These are phyloP conservation scores for Toxotes lorentzi DNA, from an alignment of 2,797 vertebrate species.

Conservation along the genomic window DNA sequence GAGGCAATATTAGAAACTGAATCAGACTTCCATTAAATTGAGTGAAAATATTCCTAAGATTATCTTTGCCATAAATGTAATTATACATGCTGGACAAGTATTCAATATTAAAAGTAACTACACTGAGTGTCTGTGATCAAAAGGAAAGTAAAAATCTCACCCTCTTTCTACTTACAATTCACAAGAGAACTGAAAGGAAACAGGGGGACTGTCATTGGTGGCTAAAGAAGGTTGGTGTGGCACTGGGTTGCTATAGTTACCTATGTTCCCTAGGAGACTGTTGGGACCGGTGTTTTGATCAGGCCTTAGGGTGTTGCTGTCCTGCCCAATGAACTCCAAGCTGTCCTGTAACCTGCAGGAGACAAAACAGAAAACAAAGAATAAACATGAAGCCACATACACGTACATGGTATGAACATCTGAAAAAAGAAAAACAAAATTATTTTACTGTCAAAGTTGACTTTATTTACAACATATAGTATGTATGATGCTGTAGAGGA, in stretches of 20 bases:
- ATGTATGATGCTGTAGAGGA: background rate
- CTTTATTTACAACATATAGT: background rate
- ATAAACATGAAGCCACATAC: background rate
- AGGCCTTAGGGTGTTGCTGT: constrained; percentile 90
- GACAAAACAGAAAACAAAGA: background rate
- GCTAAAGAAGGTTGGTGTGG: background rate
- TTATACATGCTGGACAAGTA: background rate
- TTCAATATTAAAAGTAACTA: background rate
- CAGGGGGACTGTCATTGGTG: background rate
- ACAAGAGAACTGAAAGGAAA: background rate
- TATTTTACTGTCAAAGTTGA: background rate
- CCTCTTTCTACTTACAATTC: background rate
- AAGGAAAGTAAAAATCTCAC: background rate
- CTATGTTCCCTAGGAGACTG: constrained; percentile 95
- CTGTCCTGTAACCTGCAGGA: constrained; percentile 94
- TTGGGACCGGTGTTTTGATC: constrained; percentile 92
- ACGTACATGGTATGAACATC: background rate
- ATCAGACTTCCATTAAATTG: background rate
- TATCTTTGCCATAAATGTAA: background rate
- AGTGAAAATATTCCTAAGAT: background rate
- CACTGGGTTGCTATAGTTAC: constrained; percentile 81
- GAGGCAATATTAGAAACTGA: background rate
- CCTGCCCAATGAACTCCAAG: constrained; percentile 97
- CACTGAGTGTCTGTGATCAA: background rate
- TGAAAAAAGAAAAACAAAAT: no score